Percentiles rank a stretch among this genome's conserved stretches.
Conservation (phyloP, 1,140 invertebrate genomes). For the Cyclina sinensis region DNA sequence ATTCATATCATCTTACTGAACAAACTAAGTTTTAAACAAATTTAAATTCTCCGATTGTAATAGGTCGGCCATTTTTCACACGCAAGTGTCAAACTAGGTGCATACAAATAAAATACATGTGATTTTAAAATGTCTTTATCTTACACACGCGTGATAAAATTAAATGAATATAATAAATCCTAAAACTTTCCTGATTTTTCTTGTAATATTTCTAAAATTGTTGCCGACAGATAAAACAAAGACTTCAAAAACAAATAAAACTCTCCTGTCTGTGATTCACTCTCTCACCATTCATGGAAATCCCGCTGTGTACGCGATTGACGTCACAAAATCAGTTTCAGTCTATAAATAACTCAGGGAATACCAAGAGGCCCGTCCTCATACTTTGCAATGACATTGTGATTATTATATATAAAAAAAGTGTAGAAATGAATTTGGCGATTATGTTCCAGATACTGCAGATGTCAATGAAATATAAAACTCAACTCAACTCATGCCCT, state of each 20-base stretch:
- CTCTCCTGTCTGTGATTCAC: constrained; percentile 21
- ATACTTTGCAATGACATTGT: no score
- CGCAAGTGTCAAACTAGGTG: constrained; percentile 34
- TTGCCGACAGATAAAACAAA: background rate
- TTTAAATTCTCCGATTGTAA: background rate
- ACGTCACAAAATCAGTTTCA: constrained; percentile 26
- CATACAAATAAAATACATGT: constrained; percentile 35
- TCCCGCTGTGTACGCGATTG: constrained; percentile 34
- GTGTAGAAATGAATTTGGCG: no score
- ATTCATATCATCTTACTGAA: constrained; percentile 20
- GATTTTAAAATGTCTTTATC: background rate
- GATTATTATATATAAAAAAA: no score
- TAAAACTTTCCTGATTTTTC: background rate
- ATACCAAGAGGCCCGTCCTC: constrained; percentile 14
- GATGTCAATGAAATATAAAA: no score
- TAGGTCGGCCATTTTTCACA: constrained; percentile 32
- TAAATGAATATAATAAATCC: background rate
- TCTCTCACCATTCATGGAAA: constrained; percentile 35
- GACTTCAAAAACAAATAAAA: constrained; percentile 33
- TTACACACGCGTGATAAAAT: background rate
- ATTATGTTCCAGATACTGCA: no score
- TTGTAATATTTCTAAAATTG: background rate
- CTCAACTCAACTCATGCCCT: no score
- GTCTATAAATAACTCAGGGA: constrained; percentile 35
- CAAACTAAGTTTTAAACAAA: constrained; percentile 43